Evolutionary conservation across 2,888 invertebrate species (phyloP).

Genomic region (Campoplex capitator): DNA sequence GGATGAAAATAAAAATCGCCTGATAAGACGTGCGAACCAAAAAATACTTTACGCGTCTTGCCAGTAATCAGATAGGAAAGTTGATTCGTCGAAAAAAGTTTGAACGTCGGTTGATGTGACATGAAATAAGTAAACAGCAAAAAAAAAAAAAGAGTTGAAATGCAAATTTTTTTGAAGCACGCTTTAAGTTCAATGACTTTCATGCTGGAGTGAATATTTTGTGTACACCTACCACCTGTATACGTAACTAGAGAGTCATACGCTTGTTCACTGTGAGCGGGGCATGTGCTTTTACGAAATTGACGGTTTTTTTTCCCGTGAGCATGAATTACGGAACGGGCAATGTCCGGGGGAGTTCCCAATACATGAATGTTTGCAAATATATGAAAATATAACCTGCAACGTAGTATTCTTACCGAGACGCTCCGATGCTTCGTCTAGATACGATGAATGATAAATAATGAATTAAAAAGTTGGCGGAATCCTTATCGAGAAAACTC

Average conservation of each 20-base stretch:
- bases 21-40: not conserved
- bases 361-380: slow-evolving; percentile 20
- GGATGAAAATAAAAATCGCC: no score
- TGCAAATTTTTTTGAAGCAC: slow-evolving; percentile 1
- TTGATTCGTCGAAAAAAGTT: not conserved
- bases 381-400: slow-evolving; percentile 27
- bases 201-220: slow-evolving; percentile 39
- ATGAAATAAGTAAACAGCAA: not conserved
- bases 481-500: not conserved
- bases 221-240: slow-evolving; percentile 74
- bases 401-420: not conserved
- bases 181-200: slow-evolving; percentile 54
- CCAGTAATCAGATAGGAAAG: not conserved
- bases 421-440: slow-evolving; percentile 6
- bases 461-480: slow-evolving; percentile 13
- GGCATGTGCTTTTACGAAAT: slow-evolving; percentile 77
- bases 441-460: slow-evolving; percentile 3
- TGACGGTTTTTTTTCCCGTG: slow-evolving; percentile 76
- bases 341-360: slow-evolving; percentile 34
- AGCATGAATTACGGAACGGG: slow-evolving; percentile 74
- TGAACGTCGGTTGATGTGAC: not conserved
- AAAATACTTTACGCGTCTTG: no score
- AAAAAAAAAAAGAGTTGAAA: not conserved
- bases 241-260: slow-evolving; percentile 74
- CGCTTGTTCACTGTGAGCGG: slow-evolving; percentile 75